Base-by-base conservation (phyloP, 2,797 vertebrate species). In the Megalops cyprinoides region DNA sequence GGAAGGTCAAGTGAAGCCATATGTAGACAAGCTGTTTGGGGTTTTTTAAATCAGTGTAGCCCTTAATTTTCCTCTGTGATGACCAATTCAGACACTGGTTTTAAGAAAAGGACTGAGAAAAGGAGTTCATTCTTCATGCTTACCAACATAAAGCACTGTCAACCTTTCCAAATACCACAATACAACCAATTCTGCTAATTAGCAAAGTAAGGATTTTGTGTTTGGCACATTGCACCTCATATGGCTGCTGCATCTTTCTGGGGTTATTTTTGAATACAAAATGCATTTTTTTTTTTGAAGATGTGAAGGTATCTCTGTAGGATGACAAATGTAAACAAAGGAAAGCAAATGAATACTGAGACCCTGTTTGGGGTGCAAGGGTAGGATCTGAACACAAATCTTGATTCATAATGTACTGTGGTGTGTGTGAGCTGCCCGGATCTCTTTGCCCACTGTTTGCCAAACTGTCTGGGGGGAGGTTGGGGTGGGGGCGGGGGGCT, bases 81-180 rank as follows among this genome's bases (percentile, higher is more conserved):
- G 78, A 74, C 1, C 12, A 56, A 71, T 28, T 25, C 46, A 65
- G 77, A 79, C 77, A 62, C 39, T 65, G 77, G 77, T 74, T 77
- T 75, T 67, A 60, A 79, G 56, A 75, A 79, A 82, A n/a, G n/a
- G n/a, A n/a, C n/a, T n/a, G 28, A 34, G 51, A 77, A 77, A 80
- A 53, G 53, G 34, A 58, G 46, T 84, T 84, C 31, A 69, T 79
- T 84, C 58, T 75, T 75, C 37, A 78, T 82, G 74, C 34, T 53
- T 79, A 74, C 69, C 53, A 81, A 80, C n/a, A n/a, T 84, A 81
- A 76, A 78, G 81, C 49, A 71, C 69, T 84, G 84, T 78, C 74
- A 44, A 65, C 15, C 74, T 79, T 69, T 79, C 77, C 56, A 79
- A 83, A 81, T 42, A 39, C 80, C 78, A 25, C 18, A 42, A 78